Percentiles rank a stretch among this genome's conserved stretches.
These are phyloP conservation scores for Crotalus horridus DNA, from an alignment of 2,113 vertebrate genomes.

Conservation along the genomic window DNA sequence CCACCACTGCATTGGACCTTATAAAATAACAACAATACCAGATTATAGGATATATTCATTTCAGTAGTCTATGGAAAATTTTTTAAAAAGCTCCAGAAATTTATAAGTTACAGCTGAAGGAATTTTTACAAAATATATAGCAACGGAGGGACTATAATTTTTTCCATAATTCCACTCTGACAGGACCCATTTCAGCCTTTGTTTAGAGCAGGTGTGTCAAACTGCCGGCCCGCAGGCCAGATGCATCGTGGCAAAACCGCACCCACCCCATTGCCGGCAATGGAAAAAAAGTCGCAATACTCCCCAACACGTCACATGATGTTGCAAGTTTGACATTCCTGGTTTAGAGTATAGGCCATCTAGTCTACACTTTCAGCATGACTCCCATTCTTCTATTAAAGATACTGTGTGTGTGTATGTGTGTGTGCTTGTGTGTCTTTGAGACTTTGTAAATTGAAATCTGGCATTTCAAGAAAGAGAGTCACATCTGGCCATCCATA, in stretches of 20 bases:
- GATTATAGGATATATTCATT: background rate
- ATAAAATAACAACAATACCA: background rate
- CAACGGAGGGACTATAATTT: background rate
- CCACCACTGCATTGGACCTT: too few relatives aligned
- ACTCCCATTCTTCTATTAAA: slow-evolving; percentile 10
- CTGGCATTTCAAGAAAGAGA: background rate
- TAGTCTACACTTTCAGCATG: background rate
- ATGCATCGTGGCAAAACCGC: too few relatives aligned
- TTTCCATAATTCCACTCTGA: background rate
- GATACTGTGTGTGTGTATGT: too few relatives aligned
- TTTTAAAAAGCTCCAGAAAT: background rate
- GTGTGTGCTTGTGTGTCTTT: background rate
- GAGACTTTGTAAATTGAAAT: background rate
- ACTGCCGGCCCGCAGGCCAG: too few relatives aligned
- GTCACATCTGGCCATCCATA: background rate
- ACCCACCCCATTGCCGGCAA: too few relatives aligned
- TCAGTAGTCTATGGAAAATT: background rate
- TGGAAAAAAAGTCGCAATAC: too few relatives aligned
- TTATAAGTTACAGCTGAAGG: background rate
- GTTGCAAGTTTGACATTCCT: too few relatives aligned
- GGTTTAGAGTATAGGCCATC: background rate
- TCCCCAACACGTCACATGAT: too few relatives aligned
- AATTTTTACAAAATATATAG: background rate
- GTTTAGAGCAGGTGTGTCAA: background rate
- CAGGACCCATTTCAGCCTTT: background rate